Base-by-base conservation (phyloP, 2,888 invertebrate genomes). In the Scaptomyza reducta region DNA sequence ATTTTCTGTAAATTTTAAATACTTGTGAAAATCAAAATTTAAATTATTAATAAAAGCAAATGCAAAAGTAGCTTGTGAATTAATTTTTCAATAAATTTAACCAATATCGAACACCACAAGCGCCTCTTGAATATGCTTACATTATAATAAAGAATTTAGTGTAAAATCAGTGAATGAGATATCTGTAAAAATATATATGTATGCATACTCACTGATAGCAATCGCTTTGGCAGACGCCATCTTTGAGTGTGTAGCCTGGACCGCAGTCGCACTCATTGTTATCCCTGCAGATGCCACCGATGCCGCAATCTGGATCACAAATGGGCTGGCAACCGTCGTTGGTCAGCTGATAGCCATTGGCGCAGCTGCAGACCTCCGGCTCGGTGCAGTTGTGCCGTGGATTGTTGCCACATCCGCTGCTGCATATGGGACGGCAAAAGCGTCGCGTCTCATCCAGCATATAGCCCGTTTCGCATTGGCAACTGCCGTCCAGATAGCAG, bases 401-500 rank as follows among this genome's bases (percentile, higher is more conserved):
- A 64, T 78, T 85, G 16, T 62, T 76, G 16, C 76, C 83, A 41
- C 90, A 90, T 1, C 90, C 89, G 7, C 62, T 85, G 29, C 90
- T 91, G 80, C 96, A 96, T 25, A 91, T 90, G 0, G 96, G 95
- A 0, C 93, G 80, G 76, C 96, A 96, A 82, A 92, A 94, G 73
- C 93, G 93, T 25, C 94, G 92, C 1, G 93, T 93, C 0, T 92
- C 89, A 70, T 94, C 94, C 57, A 94, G 86, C 31, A 89, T 92
- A 79, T 92, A 94, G 0, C 95, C 94, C 1, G 93, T 92, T 68
- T 94, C 94, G 84, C 96, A 96, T 13, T 94, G 92, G 66, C 96
- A 96, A 47, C 92, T 92, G 0, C 93, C 93, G 29, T 93, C 92
- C 0, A 93, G 91, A 71, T 94, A 92, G 73, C 95, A 95, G 5